These are phyloP conservation scores for Callocephalon fimbriatum DNA, from an alignment of 2,113 vertebrate species.

Conservation along the genomic window DNA sequence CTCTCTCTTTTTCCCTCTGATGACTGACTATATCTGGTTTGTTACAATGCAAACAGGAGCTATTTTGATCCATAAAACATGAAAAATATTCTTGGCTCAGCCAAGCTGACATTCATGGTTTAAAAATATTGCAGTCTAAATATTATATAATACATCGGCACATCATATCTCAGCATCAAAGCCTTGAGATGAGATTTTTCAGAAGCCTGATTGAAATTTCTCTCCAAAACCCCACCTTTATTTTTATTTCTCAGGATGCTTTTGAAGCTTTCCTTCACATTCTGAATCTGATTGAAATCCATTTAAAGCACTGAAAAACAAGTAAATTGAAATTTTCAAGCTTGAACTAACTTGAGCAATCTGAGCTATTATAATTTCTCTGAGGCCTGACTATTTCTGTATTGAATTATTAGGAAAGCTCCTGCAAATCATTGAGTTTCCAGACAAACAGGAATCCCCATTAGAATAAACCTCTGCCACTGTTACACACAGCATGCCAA, in stretches of 20 bases:
- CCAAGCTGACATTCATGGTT: background rate
- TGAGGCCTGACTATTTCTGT: background rate
- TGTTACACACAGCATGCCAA: background rate
- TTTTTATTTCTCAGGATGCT: background rate
- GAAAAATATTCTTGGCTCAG: background rate
- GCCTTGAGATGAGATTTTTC: background rate
- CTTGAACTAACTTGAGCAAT: background rate
- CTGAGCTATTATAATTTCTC: background rate
- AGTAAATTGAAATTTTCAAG: background rate
- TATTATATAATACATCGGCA: background rate
- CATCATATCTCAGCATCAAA: rapidly evolving
- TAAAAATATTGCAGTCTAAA: background rate
- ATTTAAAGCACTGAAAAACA: background rate
- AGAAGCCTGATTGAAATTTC: background rate
- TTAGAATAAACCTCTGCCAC: background rate
- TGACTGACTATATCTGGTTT: background rate
- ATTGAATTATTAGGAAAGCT: background rate
- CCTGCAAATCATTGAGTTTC: background rate
- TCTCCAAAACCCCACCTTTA: rapidly evolving
- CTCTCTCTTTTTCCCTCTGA: background rate
- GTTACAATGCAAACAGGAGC: background rate
- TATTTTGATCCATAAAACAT: background rate
- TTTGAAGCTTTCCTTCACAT: background rate
- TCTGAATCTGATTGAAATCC: background rate
- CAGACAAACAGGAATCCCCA: background rate